A percentile compares a stretch with the other conserved stretches of the same genome.
Evolutionary conservation across 2,888 invertebrate genomes (phyloP).

Genomic region (Drosophila suboccidentalis): DNA sequence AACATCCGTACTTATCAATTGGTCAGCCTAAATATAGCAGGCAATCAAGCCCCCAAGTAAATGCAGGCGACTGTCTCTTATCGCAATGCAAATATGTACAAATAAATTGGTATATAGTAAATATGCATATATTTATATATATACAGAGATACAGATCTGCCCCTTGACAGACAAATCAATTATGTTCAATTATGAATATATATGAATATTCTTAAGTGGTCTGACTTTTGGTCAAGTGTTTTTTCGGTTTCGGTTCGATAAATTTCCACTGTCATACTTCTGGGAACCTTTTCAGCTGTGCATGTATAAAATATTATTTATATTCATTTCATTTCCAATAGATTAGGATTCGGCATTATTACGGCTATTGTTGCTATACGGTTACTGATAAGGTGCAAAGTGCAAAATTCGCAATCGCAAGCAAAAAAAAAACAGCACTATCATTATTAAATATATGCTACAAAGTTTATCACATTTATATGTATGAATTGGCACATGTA

Average conservation of each 20-base stretch:
- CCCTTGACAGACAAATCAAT: conserved; percentile 65
- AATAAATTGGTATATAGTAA: conserved; percentile 20
- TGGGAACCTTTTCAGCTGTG: conserved; percentile 47
- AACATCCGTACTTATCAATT: conserved; percentile 69
- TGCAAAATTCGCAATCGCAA: conserved; percentile 55
- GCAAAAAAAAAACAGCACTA: conserved; percentile 31
- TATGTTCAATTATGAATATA: conserved; percentile 69
- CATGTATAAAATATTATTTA: conserved; percentile 4
- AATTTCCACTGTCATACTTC: conserved; percentile 40
- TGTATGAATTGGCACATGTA: conserved; percentile 1
- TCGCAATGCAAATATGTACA: conserved; percentile 39
- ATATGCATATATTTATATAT: conserved; percentile 9
- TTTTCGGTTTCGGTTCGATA: conserved; percentile 34
- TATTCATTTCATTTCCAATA: conserved; percentile 13
- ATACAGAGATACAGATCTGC: conserved; percentile 16
- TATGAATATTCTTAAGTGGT: conserved; percentile 37
- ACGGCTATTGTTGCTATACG: conserved; percentile 34
- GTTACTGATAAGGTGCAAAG: conserved; percentile 55
- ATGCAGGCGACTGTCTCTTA: conserved; percentile 46
- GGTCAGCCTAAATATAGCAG: conserved; percentile 51
- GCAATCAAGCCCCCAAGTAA: conserved; percentile 29
- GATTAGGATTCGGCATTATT: conserved; percentile 30
- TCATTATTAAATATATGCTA: conserved; percentile 25
- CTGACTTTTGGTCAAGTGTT: conserved; percentile 51
- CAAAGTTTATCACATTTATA: conserved; percentile 24